These are phyloP conservation scores for Muscicapa comitata DNA, from an alignment of 2,797 vertebrate species.

Conservation along the genomic window DNA sequence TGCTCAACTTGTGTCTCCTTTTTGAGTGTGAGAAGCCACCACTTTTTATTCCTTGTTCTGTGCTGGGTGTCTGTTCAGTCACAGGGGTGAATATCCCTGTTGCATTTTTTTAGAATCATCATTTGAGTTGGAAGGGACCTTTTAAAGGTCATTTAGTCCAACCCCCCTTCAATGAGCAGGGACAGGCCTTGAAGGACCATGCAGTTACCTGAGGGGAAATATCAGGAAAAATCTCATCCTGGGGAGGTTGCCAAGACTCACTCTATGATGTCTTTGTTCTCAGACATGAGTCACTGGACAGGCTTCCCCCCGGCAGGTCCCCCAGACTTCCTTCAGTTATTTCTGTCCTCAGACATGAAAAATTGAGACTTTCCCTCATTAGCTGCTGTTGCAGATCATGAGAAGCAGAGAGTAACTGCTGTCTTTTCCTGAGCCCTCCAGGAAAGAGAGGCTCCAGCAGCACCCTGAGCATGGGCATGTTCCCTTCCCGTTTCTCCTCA, in stretches of 20 bases:
- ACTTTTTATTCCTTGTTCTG: background rate
- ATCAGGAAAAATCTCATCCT: background rate
- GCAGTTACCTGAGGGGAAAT: background rate
- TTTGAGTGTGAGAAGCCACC: background rate
- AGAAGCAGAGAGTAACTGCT: background rate
- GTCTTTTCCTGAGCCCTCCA: background rate
- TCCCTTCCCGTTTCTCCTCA: background rate
- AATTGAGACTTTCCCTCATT: background rate
- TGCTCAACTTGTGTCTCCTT: background rate
- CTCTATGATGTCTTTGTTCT: background rate
- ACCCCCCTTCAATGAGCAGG: background rate
- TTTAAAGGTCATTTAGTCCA: background rate
- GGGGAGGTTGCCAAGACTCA: background rate
- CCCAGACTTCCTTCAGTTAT: background rate
- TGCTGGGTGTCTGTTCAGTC: fast-evolving
- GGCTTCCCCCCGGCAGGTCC: background rate
- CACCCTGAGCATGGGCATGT: fast-evolving
- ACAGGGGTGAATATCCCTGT: background rate
- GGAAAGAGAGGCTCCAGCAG: background rate
- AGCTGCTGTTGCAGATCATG: background rate
- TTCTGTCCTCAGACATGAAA: background rate
- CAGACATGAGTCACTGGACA: background rate
- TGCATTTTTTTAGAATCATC: background rate
- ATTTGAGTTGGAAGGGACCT: background rate
- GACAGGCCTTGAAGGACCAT: background rate